A percentile compares a stretch with the other conserved stretches of the same genome.
These are phyloP conservation scores for Papilio helenus DNA, from an alignment of 1,140 invertebrate genomes.

Conservation along the genomic window DNA sequence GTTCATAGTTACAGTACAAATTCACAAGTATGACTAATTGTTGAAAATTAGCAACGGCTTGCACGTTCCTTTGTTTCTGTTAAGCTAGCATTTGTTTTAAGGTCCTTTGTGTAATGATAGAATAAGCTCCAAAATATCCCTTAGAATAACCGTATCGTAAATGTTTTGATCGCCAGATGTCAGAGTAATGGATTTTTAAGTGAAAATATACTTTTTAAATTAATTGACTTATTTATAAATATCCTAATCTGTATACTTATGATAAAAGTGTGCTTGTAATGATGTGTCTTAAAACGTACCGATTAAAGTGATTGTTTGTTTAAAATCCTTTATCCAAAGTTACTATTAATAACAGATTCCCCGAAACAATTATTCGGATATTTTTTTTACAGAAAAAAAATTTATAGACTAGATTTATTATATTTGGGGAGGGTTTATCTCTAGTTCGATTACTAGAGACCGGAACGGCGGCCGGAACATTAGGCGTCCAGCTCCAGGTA, in stretches of 20 bases:
- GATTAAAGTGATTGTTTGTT: constrained; percentile 18
- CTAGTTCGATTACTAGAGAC: constrained; percentile 61
- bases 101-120: constrained; percentile 45
- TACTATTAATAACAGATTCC: constrained; percentile 70
- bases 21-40: constrained; percentile 42
- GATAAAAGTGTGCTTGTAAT: not conserved
- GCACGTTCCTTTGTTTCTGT: constrained; percentile 59
- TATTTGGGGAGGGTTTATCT: constrained; percentile 79
- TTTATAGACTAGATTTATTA: constrained; percentile 80
- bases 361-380: constrained; percentile 75
- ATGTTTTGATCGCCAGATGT: constrained; percentile 1
- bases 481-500: constrained; percentile 66
- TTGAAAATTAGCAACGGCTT: constrained; percentile 46
- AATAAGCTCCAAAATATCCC: constrained; percentile 35
- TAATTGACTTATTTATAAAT: too few species aligned
- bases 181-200: not conserved
- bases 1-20: constrained; percentile 1
- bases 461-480: constrained; percentile 60
- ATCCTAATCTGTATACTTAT: too few species aligned
- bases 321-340: constrained; percentile 40
- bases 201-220: not conserved
- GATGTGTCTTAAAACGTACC: not conserved
- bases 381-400: constrained; percentile 72
- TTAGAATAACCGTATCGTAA: not conserved
- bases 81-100: constrained; percentile 47